Evolutionary conservation across 2,797 vertebrate species (phyloP).

Genomic region (Cossypha caffra): DNA sequence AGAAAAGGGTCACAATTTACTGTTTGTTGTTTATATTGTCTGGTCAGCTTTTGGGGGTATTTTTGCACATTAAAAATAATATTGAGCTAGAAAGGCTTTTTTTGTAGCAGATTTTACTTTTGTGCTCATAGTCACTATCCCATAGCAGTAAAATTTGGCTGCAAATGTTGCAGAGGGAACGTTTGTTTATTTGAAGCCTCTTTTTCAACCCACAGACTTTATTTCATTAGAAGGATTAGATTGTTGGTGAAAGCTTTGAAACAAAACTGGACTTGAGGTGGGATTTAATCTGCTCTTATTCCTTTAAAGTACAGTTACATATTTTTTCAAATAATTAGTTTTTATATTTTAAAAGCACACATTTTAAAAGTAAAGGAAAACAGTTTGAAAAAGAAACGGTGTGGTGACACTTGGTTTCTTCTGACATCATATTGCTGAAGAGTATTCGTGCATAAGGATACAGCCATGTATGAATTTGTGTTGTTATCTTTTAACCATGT

Average conservation of each 20-base stretch:
- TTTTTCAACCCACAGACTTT: background rate
- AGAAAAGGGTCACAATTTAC: background rate
- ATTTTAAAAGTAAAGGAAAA: background rate
- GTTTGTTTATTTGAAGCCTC: background rate
- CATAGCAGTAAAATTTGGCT: background rate
- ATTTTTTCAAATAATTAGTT: background rate
- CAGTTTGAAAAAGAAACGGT: background rate
- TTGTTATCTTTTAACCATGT: background rate
- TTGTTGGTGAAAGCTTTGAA: background rate
- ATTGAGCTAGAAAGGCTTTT: background rate
- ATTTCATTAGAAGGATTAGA: background rate
- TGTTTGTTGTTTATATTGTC: background rate
- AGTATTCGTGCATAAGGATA: background rate
- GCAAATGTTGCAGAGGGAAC: background rate
- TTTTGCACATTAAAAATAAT: background rate
- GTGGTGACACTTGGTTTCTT: background rate
- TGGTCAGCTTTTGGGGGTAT: background rate
- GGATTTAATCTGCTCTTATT: background rate
- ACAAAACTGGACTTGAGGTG: background rate
- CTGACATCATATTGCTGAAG: accelerated
- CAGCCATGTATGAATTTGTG: background rate
- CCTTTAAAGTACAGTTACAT: background rate
- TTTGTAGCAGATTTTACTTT: background rate
- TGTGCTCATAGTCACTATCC: background rate
- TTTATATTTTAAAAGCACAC: background rate